Conservation (phyloP, 2,888 invertebrate genomes). For the Lathronympha strigana region DNA sequence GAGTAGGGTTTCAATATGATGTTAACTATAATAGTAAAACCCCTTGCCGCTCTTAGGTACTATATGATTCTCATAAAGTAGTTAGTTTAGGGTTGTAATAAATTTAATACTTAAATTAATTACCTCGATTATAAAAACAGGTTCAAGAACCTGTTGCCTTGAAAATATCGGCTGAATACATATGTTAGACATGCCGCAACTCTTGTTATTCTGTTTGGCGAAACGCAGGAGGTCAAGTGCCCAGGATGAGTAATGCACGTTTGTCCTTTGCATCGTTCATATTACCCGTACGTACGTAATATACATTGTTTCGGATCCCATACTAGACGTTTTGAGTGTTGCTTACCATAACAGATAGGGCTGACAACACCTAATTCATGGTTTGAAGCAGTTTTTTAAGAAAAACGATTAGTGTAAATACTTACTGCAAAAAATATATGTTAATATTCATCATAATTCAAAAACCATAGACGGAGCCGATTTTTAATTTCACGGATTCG, state of each 20-base stretch:
- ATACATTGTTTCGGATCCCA: constrained; percentile 11
- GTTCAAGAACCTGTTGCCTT: constrained; percentile 16
- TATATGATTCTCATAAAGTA: constrained; percentile 8
- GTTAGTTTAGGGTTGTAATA: constrained; percentile 12
- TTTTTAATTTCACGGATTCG: too few species aligned
- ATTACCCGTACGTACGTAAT: constrained; percentile 5
- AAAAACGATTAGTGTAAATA: too few species aligned
- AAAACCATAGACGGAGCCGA: too few species aligned
- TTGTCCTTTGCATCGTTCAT: constrained; percentile 21
- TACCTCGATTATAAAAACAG: constrained; percentile 8
- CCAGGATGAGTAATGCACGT: constrained; percentile 25
- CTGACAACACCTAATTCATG: too few species aligned
- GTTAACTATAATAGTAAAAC: not conserved
- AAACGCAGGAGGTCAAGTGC: constrained; percentile 26
- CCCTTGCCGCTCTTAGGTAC: not conserved
- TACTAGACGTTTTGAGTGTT: constrained; percentile 4
- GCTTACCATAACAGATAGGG: not conserved
- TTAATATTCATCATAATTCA: too few species aligned
- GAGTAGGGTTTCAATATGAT: not conserved
- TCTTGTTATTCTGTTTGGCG: constrained; percentile 21
- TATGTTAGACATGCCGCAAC: constrained; percentile 14
- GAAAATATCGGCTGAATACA: constrained; percentile 15
- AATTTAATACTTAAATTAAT: constrained; percentile 10
- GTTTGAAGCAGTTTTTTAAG: too few species aligned
- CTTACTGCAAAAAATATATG: too few species aligned